Base-by-base conservation (phyloP, 2,888 invertebrate genomes). In the Lepidocyrtoides sp. region DNA sequence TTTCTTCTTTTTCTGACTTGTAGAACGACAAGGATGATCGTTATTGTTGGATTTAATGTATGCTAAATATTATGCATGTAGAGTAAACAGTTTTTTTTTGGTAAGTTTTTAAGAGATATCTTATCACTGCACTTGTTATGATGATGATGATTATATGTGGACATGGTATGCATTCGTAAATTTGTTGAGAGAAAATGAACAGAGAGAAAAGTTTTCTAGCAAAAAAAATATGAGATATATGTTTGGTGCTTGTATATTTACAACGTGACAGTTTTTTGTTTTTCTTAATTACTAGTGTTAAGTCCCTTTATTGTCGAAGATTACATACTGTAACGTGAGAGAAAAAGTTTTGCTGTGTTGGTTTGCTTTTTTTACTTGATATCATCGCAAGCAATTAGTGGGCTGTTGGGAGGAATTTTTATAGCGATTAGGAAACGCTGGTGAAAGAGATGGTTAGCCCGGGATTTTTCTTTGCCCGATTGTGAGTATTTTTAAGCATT, bases 211-310 rank as follows among this genome's bases (percentile, higher is more conserved):
- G 51, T 54, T 54, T 54, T 60, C 3, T 60, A 5, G 20, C 17
- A 3, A 23, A 54, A 20, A 12, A 12, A 57, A 72, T 51, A 51
- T 51, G 75, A n/a, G 79, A 81, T 81, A n/a, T 81, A 57, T 41
- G 29, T 72, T n/a, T 4, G 72, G 14, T 10, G 41, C 23, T 29
- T 29, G 29, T 10, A n/a, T n/a, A n/a, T n/a, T n/a, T n/a, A 29
- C 29, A 29, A 63, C 66, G 91, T 91, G 91, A 91, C 91, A 91
- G 91, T 72, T 89, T 89, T 89, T 32, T 29, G 29, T 41, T 57
- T 7, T 88, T 69, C 36, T 85, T 91, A 91, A 91, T 91, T 91
- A 79, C 86, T 79, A 41, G 81, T 81, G 79, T 57, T 91, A 81
- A 75, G 69, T 63, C 23, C 7, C 14, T 32, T 51, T 72, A 81